Base-by-base conservation (phyloP, 2,797 vertebrate species). In the Protonibea diacanthus region DNA sequence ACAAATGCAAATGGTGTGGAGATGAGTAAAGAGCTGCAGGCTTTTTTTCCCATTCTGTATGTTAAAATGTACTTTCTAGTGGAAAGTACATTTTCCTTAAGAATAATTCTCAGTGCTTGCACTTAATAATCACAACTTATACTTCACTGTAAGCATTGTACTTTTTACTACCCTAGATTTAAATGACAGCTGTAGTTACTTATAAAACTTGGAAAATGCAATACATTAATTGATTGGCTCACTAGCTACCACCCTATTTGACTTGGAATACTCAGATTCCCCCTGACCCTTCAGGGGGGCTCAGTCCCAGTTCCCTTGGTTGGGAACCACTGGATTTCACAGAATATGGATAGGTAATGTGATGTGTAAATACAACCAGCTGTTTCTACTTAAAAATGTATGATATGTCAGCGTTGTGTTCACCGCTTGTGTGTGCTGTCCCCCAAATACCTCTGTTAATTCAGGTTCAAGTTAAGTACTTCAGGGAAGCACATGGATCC, bases 1-100 rank as follows among this genome's bases (percentile, higher is more conserved):
- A 74, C 55, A 71, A 81, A 85, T 78, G 71, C 68, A 75, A 82
- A 82, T 83, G 12, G 23, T 62, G 74, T 58, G 45, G 55, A 78
- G 47, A 75, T 0, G 17, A 76, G 59, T 1, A 18, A 66, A 59
- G 42, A 66, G 51, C 70, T 74, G 64, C 59, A 7, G 47, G 53
- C 20, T 27, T 20, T 27, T 45, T 25, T 47, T 3, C 11, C 33
- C 27, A 21, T 13, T 73, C 40, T 62, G 10, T 40, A 45, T 48
- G 23, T 27, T 40, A 15, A n/a, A 57, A 21, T 61, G 21, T 48
- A 53, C 23, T 66, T 68, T 53, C 38, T 1, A 60, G 27, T 27
- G 7, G 14, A 48, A 40, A 42, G 59, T 13, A 23, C 33, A 33
- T 33, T 33, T 33, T 33, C 7, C 33, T 8, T 33, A 33, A 33